These are phyloP conservation scores for Sussaba pulchella DNA, from an alignment of 2,888 invertebrate species.

Conservation along the genomic window DNA sequence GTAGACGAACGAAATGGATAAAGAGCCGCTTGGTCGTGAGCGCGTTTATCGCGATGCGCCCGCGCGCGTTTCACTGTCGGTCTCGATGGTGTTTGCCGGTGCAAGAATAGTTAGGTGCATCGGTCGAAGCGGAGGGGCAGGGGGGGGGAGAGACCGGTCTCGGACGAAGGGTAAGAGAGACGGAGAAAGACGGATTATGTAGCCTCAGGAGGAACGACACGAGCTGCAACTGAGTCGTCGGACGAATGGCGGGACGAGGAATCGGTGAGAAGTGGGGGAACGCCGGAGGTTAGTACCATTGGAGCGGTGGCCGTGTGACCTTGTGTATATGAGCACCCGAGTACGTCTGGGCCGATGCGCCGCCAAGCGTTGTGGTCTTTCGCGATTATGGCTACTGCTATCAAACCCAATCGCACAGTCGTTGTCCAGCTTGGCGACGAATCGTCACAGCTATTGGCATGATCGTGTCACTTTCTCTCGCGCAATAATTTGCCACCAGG, in stretches of 20 bases:
- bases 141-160: neutral
- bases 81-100: slow-evolving; percentile 42
- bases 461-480: neutral
- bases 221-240: slow-evolving; percentile 31
- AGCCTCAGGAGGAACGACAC: slow-evolving; percentile 47
- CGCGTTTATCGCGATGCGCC: slow-evolving; percentile 52
- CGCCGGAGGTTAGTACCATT: slow-evolving; percentile 77
- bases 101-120: slow-evolving; percentile 52
- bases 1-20: slow-evolving; percentile 57
- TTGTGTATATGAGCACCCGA: slow-evolving; percentile 78
- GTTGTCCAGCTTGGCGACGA: neutral
- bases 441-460: neutral
- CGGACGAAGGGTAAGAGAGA: slow-evolving; percentile 28
- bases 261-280: slow-evolving; percentile 28
- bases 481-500: neutral
- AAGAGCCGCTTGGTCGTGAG: slow-evolving; percentile 36
- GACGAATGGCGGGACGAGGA: slow-evolving; percentile 55
- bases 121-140: slow-evolving; percentile 28
- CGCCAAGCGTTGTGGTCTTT: slow-evolving; percentile 39
- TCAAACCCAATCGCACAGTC: neutral
- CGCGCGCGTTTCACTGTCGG: slow-evolving; percentile 4
- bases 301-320: slow-evolving; percentile 83
- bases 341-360: slow-evolving; percentile 72
- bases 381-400: slow-evolving; percentile 34
- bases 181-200: slow-evolving; percentile 54